Base-by-base conservation (phyloP, 2,113 vertebrate species). In the Colistium nudipinnis region DNA sequence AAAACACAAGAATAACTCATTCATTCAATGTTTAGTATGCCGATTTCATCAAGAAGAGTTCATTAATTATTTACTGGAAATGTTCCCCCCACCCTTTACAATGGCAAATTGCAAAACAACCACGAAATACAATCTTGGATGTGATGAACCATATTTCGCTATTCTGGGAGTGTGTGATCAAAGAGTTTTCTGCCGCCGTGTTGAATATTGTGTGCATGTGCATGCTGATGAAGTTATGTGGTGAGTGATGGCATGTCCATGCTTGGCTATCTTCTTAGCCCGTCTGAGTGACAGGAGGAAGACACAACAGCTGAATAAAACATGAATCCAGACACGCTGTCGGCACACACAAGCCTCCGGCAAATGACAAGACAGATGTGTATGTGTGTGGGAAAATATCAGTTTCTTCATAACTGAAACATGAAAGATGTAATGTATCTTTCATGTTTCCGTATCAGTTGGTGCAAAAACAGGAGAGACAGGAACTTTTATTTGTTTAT, bases 301-400 rank as follows among this genome's bases (percentile, higher is more conserved):
- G 80, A 83, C 74, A 45, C 54, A 11, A 49, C 28, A 7, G 59
- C 51, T 90, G 85, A 90, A 91, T 90, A 88, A 89, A 91, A 86
- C 84, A 89, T 90, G 73, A 82, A 56, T 28, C 31, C 71, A 81
- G 72, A 80, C 85, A 65, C 49, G 28, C 77, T 82, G 80, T 84
- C 87, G 75, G 80, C 71, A 76, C 61, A 66, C 54, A 76, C 66
- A 38, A 78, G 74, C 7, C 52, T 66, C 43, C 7, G 13, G 51
- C 10, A 28, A 41, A 39, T 63, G 74, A 75, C 47, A 62, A 74
- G 83, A 76, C 75, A 56, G 78, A 41, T 72, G 81, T 70, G 39
- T 25, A 43, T 31, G 41, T 39, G 63, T 27, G n/a, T 35, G 67
- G 69, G 57, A 68, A 35, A 63, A 71, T 49, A 74, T 74, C 61